Base-by-base conservation (phyloP, 2,888 invertebrate genomes). In the Protonemura montana region DNA sequence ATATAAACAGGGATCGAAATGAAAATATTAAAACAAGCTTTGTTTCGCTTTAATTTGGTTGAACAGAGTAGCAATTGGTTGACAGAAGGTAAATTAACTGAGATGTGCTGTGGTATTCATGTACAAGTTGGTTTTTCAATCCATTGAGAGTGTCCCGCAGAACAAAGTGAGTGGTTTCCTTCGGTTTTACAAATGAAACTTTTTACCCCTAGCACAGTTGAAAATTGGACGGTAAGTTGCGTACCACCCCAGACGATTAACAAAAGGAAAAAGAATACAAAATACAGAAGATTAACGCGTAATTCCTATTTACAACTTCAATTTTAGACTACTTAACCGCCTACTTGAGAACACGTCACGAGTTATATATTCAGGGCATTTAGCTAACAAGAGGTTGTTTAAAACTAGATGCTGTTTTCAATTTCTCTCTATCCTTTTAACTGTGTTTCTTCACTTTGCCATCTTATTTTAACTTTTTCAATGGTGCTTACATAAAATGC, bases 401-500 rank as follows among this genome's bases (percentile, higher is more conserved):
- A 78, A 78, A 78, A 78, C 78, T 26, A 78, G 28, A 28, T 78
- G 78, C 28, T 78, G 26, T 78, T 27, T 78, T 59, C 59, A 59
- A 59, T 59, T 59, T 59, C 59, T 59, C 28, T 25, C 10, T 13
- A 7, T 78, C 6, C 28, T 78, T 78, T 78, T 28, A 78, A 78
- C 78, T 78, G 78, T 78, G 26, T 78, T 78, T 26, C 78, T 59
- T 21, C 78, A 28, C 27, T 28, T 26, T 27, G 28, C 78, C 78
- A 28, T 59, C 86, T 82, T 30, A 59, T 85, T 84, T 81, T 35
- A 81, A 81, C 82, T 82, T 86, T 76, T 86, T 86, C 84, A 86
- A 86, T 86, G 83, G 42, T 84, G 78, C 86, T 84, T 83, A 84
- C 84, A 86, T 78, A 28, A 78, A 78, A 78, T 86, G 86, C 85